Evolutionary conservation across 1,140 invertebrate species (phyloP).

Genomic region (Atopsyche davidsoni): DNA sequence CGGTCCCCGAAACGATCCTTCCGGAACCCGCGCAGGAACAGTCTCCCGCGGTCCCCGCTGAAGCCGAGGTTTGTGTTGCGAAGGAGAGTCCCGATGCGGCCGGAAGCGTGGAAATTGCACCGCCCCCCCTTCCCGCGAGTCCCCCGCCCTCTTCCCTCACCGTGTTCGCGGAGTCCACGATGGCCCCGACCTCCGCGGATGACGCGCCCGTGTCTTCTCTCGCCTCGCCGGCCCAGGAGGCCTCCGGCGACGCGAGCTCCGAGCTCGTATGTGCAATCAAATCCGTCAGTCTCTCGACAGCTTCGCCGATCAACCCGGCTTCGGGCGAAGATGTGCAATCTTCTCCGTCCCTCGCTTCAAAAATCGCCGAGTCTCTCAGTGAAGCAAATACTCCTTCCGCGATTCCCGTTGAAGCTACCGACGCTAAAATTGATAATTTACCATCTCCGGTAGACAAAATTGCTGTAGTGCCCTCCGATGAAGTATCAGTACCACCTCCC

Average conservation of each 20-base stretch:
- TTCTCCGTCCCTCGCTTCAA: slow-evolving; percentile 29
- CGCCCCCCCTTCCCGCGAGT: slow-evolving; percentile 46
- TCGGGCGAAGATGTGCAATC: slow-evolving; percentile 27
- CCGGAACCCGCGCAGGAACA: slow-evolving; percentile 37
- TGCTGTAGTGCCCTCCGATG: slow-evolving; percentile 29
- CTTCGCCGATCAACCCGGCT: no score
- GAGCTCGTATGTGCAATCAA: no score
- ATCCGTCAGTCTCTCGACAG: no score
- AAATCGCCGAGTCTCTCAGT: slow-evolving; percentile 12
- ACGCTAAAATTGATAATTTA: no score
- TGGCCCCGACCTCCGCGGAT: slow-evolving; percentile 45
- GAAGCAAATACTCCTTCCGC: slow-evolving; percentile 21
- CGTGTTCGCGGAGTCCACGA: slow-evolving; percentile 47
- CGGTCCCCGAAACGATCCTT: slow-evolving; percentile 36
- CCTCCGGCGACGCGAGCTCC: no score
- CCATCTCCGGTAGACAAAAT: slow-evolving; percentile 18
- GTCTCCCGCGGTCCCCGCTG: slow-evolving; percentile 40
- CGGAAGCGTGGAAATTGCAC: slow-evolving; percentile 38
- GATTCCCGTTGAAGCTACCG: not conserved
- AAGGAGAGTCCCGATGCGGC: slow-evolving; percentile 40
- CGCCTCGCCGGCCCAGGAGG: not conserved
- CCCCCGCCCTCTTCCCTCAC: slow-evolving; percentile 48
- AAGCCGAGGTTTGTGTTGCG: slow-evolving; percentile 49
- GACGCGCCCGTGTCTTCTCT: not conserved
- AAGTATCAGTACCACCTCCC: slow-evolving; percentile 11